A percentile compares a stretch with the other conserved stretches of the same genome.
phyloP scores from a whole-genome alignment of 2,888 invertebrate genomes.

The Tanytarsus gracilentus region DNA sequence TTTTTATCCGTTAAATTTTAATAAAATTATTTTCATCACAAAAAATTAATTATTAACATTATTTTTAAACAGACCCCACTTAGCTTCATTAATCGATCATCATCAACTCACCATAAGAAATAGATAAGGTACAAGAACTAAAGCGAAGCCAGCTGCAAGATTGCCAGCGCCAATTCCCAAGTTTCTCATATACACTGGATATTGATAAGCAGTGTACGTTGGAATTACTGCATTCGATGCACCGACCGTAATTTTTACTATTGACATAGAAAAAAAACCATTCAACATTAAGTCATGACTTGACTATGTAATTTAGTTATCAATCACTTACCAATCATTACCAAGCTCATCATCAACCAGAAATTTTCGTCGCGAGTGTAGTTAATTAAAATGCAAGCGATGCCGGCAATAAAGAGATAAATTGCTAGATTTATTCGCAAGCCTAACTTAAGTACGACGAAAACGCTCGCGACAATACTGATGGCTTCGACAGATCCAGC shows the following conservation, averaged over 20 bases:
- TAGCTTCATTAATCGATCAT: not conserved
- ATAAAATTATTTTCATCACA: too few species aligned
- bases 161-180: slow-evolving; percentile 66
- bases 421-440: slow-evolving; percentile 59
- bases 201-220: slow-evolving; percentile 61
- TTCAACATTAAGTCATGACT: slow-evolving; percentile 23
- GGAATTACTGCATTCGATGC: slow-evolving; percentile 71
- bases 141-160: slow-evolving; percentile 63
- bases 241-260: slow-evolving; percentile 64
- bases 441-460: slow-evolving; percentile 61
- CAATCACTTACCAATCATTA: slow-evolving; percentile 53
- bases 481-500: slow-evolving; percentile 64
- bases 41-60: too few species aligned
- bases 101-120: slow-evolving; percentile 60
- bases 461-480: slow-evolving; percentile 62
- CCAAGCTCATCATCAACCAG: slow-evolving; percentile 56
- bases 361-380: slow-evolving; percentile 46
- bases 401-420: slow-evolving; percentile 58
- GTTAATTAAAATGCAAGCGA: slow-evolving; percentile 55
- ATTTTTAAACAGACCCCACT: too few species aligned
- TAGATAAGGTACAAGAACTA: slow-evolving; percentile 67
- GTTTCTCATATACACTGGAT: slow-evolving; percentile 61
- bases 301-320: slow-evolving; percentile 4
- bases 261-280: slow-evolving; percentile 29
- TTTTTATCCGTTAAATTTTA: too few species aligned